Conservation (phyloP, 2,797 vertebrate genomes). For the Florisuga fusca region DNA sequence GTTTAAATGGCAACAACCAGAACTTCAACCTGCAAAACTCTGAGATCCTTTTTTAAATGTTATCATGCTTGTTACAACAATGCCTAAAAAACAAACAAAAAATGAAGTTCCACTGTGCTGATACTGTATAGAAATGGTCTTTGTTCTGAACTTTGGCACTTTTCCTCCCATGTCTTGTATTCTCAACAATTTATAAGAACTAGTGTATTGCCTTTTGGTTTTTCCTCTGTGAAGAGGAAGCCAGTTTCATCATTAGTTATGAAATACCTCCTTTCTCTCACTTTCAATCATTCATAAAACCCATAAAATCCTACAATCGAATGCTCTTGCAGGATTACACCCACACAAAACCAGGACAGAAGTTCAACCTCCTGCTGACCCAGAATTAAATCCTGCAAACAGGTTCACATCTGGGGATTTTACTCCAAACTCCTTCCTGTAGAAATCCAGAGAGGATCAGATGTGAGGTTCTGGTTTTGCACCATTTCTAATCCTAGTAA, state of each 20-base stretch:
- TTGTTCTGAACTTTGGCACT: background rate
- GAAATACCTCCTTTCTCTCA: slow-evolving; percentile 4
- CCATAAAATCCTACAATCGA: slow-evolving; percentile 28
- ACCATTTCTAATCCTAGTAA: slow-evolving; percentile 41
- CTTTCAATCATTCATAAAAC: slow-evolving; percentile 32
- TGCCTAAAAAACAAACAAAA: background rate
- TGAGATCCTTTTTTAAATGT: background rate
- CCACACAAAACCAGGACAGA: background rate
- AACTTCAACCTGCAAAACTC: background rate
- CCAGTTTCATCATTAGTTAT: background rate
- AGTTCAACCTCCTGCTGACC: slow-evolving; percentile 32
- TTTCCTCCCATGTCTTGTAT: background rate
- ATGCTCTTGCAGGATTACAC: slow-evolving; percentile 29
- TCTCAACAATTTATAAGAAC: background rate
- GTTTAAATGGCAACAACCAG: background rate
- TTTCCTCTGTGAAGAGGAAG: background rate
- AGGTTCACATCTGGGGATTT: background rate
- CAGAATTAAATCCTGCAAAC: slow-evolving; percentile 5
- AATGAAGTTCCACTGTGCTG: background rate
- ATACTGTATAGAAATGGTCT: background rate
- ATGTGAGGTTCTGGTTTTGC: slow-evolving; percentile 10
- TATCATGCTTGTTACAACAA: background rate
- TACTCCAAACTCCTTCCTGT: slow-evolving; percentile 17
- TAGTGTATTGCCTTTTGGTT: background rate
- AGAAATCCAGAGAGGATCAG: slow-evolving; percentile 49